Evolutionary conservation across 2,888 invertebrate species (phyloP).

Genomic region (Agriopis leucophaearia): DNA sequence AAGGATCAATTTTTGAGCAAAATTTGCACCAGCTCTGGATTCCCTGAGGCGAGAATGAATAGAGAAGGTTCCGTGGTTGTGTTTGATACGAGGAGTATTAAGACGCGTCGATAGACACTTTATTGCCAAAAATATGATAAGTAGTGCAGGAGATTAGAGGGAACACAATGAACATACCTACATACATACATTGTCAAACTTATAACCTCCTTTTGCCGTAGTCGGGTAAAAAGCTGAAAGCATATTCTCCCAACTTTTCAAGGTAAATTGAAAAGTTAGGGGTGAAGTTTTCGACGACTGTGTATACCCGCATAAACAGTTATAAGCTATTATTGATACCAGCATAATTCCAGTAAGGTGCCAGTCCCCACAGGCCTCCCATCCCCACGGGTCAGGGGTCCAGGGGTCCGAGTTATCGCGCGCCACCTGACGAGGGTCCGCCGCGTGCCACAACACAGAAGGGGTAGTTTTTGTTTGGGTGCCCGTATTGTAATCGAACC

Average conservation of each 20-base stretch:
- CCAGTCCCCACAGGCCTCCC: slow-evolving; percentile 1
- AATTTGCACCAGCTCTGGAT: no score
- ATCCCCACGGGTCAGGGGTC: background rate
- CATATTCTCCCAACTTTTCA: background rate
- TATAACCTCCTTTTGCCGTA: no score
- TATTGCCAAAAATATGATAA: no score
- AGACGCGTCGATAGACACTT: no score
- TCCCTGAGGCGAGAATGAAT: no score
- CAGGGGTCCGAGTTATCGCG: slow-evolving; percentile 23
- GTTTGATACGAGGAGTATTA: no score
- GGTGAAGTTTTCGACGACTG: slow-evolving; percentile 3
- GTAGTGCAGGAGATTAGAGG: no score
- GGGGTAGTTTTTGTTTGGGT: slow-evolving; percentile 33
- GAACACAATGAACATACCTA: no score
- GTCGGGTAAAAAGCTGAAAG: background rate
- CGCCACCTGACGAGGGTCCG: slow-evolving; percentile 30
- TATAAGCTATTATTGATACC: slow-evolving; percentile 32
- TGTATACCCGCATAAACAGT: slow-evolving; percentile 27
- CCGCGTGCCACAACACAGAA: slow-evolving; percentile 32
- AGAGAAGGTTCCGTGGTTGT: no score
- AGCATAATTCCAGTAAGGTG: slow-evolving; percentile 18
- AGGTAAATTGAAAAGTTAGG: slow-evolving; percentile 3
- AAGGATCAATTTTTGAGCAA: no score
- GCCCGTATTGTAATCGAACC: slow-evolving; percentile 45
- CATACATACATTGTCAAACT: no score